Evolutionary conservation across 2,888 invertebrate species (phyloP).

Genomic region (Adelognathus sp.): DNA sequence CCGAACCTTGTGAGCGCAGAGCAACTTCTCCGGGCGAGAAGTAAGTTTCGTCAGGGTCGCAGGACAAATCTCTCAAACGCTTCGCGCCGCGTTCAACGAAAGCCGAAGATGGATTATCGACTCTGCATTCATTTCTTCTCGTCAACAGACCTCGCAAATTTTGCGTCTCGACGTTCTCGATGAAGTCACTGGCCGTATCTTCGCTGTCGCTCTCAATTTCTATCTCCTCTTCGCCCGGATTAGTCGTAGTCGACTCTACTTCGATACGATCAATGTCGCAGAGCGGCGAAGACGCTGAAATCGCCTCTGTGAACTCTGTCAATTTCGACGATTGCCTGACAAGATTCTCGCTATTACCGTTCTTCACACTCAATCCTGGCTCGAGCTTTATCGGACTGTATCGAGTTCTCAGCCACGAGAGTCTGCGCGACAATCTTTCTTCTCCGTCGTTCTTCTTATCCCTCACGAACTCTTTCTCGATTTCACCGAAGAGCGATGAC

Average conservation of each 20-base stretch:
- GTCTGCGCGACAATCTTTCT: not conserved
- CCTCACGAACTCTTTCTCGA: too few species aligned
- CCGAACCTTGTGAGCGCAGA: not conserved
- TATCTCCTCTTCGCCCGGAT: constrained; percentile 18
- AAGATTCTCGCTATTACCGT: not conserved
- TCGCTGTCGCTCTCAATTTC: constrained; percentile 57
- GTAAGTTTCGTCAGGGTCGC: constrained; percentile 46
- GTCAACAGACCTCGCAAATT: not conserved
- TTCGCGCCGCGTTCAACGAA: not conserved
- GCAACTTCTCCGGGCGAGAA: constrained; percentile 16
- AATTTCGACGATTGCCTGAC: not conserved
- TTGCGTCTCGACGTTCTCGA: constrained; percentile 60
- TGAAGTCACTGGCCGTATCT: constrained; percentile 52
- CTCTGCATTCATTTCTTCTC: not conserved
- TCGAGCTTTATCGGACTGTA: not conserved
- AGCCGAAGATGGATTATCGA: not conserved
- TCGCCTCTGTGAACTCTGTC: not conserved
- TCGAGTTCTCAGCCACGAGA: not conserved
- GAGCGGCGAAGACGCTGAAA: constrained; percentile 14
- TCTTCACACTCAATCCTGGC: not conserved
- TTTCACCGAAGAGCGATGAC: not conserved
- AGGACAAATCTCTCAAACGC: not conserved
- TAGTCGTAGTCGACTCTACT: constrained; percentile 31
- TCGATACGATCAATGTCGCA: constrained; percentile 47
- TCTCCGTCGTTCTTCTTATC: too few species aligned